Evolutionary conservation across 2,888 invertebrate genomes (phyloP).

Genomic region (Asteroscopus sphinx): DNA sequence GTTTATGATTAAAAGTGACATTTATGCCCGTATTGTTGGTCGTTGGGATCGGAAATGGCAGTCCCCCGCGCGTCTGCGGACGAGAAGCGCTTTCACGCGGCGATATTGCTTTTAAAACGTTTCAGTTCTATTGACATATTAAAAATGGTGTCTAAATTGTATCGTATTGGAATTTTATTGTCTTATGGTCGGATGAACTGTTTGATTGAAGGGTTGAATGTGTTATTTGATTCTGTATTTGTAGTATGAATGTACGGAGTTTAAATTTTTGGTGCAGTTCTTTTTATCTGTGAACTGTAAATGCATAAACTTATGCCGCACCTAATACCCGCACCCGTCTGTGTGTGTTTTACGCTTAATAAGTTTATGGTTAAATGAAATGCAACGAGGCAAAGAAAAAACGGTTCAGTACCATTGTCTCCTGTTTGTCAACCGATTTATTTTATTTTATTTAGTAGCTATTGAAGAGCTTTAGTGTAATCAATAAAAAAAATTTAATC

Average conservation of each 20-base stretch:
- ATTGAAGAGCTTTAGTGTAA: too few species aligned
- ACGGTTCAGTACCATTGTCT: too few species aligned
- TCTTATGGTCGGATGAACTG: conserved; percentile 9
- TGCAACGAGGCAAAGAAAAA: too few species aligned
- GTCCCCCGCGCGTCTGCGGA: conserved; percentile 36
- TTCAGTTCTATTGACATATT: conserved; percentile 33
- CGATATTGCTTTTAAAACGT: conserved; percentile 52
- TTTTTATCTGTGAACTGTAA: background rate
- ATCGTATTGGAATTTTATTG: conserved; percentile 41
- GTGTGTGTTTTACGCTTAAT: too few species aligned
- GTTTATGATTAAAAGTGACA: conserved; percentile 42
- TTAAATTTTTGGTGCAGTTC: background rate
- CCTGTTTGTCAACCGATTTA: too few species aligned
- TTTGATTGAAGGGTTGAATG: conserved; percentile 23
- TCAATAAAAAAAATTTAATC: too few species aligned
- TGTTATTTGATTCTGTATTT: background rate
- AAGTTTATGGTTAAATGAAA: too few species aligned
- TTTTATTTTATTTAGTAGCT: too few species aligned
- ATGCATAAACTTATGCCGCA: too few species aligned
- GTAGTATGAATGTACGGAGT: background rate
- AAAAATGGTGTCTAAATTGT: conserved; percentile 45
- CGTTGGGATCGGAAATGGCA: conserved; percentile 56
- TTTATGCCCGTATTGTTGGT: conserved; percentile 45
- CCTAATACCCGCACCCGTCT: too few species aligned
- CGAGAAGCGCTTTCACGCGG: conserved; percentile 40